phyloP scores from a whole-genome alignment of 2,797 vertebrate species.

The Notolepis coatsorum region DNA sequence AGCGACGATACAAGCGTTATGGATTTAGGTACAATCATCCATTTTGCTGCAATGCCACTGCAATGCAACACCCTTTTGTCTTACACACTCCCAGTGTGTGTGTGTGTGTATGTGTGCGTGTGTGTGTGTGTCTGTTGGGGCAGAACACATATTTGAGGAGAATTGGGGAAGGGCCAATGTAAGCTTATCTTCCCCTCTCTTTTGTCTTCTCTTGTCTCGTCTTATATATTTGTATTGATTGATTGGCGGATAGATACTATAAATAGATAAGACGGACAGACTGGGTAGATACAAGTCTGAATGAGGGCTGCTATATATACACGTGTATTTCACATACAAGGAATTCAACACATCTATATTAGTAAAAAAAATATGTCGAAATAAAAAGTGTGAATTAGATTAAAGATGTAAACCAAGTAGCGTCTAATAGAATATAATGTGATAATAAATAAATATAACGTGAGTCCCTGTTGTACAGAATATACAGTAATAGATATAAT shows the following conservation, averaged over 20 bases:
- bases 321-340: slow-evolving; percentile 1
- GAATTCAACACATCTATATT: neutral
- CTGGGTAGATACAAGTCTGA: slow-evolving; percentile 4
- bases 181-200: slow-evolving; percentile 23
- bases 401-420: too few species aligned
- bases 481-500: too few species aligned
- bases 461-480: too few species aligned
- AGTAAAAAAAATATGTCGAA: neutral
- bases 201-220: neutral
- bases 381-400: too few species aligned
- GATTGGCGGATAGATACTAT: too few species aligned
- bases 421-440: too few species aligned
- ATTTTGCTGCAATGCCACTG: slow-evolving; percentile 78
- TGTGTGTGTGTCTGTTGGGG: slow-evolving; percentile 12
- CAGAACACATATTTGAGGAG: slow-evolving; percentile 60
- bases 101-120: slow-evolving; percentile 34
- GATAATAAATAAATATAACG: too few species aligned
- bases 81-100: slow-evolving; percentile 32
- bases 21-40: slow-evolving; percentile 62
- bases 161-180: slow-evolving; percentile 34
- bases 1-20: slow-evolving; percentile 45
- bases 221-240: too few species aligned
- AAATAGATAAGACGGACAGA: slow-evolving; percentile 6
- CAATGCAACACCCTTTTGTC: slow-evolving; percentile 74
- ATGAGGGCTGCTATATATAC: slow-evolving; percentile 5